These are phyloP conservation scores for Platygyra sinensis DNA, from an alignment of 64 coral and sea anemone species.

Conservation along the genomic window DNA sequence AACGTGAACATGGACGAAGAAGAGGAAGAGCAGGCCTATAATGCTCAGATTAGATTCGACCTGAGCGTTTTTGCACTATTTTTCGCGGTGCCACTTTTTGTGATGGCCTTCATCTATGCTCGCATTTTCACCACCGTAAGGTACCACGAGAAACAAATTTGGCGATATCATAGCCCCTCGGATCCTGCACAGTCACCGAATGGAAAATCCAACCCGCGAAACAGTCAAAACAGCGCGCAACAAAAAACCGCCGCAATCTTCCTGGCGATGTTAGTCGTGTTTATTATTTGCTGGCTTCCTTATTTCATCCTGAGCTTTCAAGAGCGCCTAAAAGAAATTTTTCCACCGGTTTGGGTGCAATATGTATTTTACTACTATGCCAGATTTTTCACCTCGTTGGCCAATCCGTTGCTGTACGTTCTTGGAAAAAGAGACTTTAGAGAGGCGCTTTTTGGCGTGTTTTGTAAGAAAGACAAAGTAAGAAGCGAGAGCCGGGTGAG, in stretches of 20 bases:
- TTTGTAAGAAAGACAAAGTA: not conserved
- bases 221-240: slow-evolving; percentile 31
- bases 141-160: slow-evolving; percentile 63
- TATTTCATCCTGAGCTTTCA: slow-evolving; percentile 61
- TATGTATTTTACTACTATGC: slow-evolving; percentile 68
- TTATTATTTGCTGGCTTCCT: slow-evolving; percentile 70
- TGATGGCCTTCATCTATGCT: slow-evolving; percentile 33
- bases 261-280: slow-evolving; percentile 56
- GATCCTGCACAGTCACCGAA: not conserved
- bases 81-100: slow-evolving; percentile 40
- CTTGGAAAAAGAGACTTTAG: slow-evolving; percentile 76
- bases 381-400: slow-evolving; percentile 63
- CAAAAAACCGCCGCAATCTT: slow-evolving; percentile 64
- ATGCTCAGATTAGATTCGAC: not conserved
- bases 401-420: slow-evolving; percentile 67
- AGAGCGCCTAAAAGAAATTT: not conserved
- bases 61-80: slow-evolving; percentile 28
- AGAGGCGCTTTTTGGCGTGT: slow-evolving; percentile 8
- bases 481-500: not conserved
- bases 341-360: slow-evolving; percentile 37
- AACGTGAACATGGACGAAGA: slow-evolving; percentile 23
- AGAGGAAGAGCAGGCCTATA: not conserved
- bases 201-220: slow-evolving; percentile 16
- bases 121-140: slow-evolving; percentile 52
- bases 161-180: slow-evolving; percentile 44